Conservation (phyloP, 1,140 invertebrate genomes). For the Conus ventricosus region DNA sequence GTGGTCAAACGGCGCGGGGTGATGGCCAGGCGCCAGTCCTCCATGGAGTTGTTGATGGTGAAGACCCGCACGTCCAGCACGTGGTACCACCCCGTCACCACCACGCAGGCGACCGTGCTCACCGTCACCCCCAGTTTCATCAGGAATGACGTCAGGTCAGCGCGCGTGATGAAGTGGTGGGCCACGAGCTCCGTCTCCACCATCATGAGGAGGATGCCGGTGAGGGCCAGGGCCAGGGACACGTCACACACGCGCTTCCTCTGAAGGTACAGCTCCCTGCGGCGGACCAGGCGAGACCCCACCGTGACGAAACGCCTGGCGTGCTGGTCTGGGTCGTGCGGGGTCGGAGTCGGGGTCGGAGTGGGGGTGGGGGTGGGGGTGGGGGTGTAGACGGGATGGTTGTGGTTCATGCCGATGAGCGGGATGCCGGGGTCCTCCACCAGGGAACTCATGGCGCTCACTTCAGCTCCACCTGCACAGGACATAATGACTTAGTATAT, state of each 20-base stretch:
- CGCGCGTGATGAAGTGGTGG: constrained; percentile 48
- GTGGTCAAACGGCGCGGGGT: constrained; percentile 51
- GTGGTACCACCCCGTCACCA: constrained; percentile 67
- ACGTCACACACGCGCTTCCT: constrained; percentile 63
- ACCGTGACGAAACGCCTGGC: neutral
- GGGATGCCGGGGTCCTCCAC: constrained; percentile 3
- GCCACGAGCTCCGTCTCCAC: constrained; percentile 67
- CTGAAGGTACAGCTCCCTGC: constrained; percentile 66
- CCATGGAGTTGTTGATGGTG: constrained; percentile 70
- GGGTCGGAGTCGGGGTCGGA: neutral
- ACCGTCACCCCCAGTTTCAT: constrained; percentile 67
- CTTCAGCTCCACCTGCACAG: too few species aligned
- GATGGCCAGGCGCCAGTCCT: constrained; percentile 70
- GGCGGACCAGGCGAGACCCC: constrained; percentile 56
- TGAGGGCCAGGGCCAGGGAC: constrained; percentile 59
- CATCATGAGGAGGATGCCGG: constrained; percentile 69
- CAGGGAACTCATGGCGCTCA: neutral
- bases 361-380: neutral
- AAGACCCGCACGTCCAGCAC: constrained; percentile 66
- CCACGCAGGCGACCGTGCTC: constrained; percentile 66
- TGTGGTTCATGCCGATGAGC: neutral
- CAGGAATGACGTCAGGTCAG: constrained; percentile 53
- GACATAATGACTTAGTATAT: too few species aligned
- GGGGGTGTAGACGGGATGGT: neutral
- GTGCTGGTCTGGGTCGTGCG: neutral